These are phyloP conservation scores for Drosophila ezoana DNA, from an alignment of 2,888 invertebrate species.

Conservation along the genomic window DNA sequence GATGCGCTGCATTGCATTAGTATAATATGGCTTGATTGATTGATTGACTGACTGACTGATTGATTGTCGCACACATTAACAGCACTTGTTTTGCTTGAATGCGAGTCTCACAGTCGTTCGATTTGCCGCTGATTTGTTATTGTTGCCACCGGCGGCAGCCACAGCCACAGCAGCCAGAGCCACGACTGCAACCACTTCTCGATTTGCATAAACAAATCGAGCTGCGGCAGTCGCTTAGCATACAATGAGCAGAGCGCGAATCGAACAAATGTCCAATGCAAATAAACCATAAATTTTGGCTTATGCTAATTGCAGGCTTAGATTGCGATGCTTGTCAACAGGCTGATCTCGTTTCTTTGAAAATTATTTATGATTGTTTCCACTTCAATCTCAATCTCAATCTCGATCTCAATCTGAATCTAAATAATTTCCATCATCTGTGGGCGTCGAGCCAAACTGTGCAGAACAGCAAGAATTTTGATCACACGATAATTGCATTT, in stretches of 20 bases:
- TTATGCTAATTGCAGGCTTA: constrained; percentile 58
- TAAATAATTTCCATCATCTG: constrained; percentile 15
- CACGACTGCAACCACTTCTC: constrained; percentile 6
- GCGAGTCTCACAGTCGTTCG: constrained; percentile 7
- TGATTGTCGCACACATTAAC: constrained; percentile 55
- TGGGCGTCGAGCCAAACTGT: constrained; percentile 40
- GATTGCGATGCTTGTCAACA: constrained; percentile 60
- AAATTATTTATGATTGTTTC: constrained; percentile 54
- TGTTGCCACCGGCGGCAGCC: constrained; percentile 16
- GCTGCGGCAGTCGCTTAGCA: constrained; percentile 41
- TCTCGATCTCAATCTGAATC: constrained; percentile 10
- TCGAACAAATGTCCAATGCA: constrained; percentile 56
- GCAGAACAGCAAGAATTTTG: constrained; percentile 4
- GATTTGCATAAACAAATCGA: constrained; percentile 65
- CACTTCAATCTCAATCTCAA: constrained; percentile 1
- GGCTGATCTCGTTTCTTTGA: constrained; percentile 60
- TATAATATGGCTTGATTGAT: constrained; percentile 18
- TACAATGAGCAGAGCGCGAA: constrained; percentile 46
- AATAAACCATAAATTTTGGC: constrained; percentile 58
- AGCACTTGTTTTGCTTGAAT: constrained; percentile 44
- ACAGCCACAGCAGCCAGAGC: not conserved
- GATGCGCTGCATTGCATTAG: constrained; percentile 33
- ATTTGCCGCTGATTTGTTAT: constrained; percentile 34
- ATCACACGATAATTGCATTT: constrained; percentile 11
- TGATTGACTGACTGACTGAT: constrained; percentile 41